Base-by-base conservation (phyloP, 2,888 invertebrate species). In the Patella ulyssiponensis region DNA sequence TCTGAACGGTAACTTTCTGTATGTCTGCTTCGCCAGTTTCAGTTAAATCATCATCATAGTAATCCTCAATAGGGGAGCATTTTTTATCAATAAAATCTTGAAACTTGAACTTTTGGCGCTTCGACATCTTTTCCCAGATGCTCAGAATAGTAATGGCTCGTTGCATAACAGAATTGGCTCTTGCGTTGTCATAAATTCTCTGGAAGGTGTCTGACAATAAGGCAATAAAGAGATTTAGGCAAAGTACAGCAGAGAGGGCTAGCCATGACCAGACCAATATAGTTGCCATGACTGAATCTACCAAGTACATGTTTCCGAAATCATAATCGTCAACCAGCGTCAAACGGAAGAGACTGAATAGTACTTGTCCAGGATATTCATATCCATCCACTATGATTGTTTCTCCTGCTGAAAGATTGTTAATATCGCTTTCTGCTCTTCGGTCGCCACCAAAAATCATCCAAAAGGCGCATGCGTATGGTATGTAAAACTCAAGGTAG, bases 311-410 rank as follows among this genome's bases (percentile, higher is more conserved):
- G 86, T 82, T 91, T 64, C 85, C 86, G 82, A 88, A 90, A 72
- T 88, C 88, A 81, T 91, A 91, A 33, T 90, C 91, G 85, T 91
- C 91, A n/a, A 91, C 91, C n/a, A 91, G 85, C 0, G 91, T 90
- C 54, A 91, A 82, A 53, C 91, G 77, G 82, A 90, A 90, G 78
- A 91, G 80, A 44, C 86, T 87, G 82, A 89, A 90, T 77, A 89
- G 78, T 15, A 87, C 83, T 23, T 83, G 82, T 17, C 83, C 82
- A 69, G 86, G 84, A 20, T 83, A 77, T 52, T 78, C 78, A 70
- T 85, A 87, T 12, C 88, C 87, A 58, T 72, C 74, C 0, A 87
- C 87, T 0, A 84, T 69, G 20, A 78, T 72, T 70, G 77, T 77
- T 53, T 82, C 80, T 11, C 54, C 71, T 44, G 77, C 73, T 5